These are phyloP conservation scores for Hydrocynus forskahlii DNA, from an alignment of 2,797 vertebrate genomes.

Conservation along the genomic window DNA sequence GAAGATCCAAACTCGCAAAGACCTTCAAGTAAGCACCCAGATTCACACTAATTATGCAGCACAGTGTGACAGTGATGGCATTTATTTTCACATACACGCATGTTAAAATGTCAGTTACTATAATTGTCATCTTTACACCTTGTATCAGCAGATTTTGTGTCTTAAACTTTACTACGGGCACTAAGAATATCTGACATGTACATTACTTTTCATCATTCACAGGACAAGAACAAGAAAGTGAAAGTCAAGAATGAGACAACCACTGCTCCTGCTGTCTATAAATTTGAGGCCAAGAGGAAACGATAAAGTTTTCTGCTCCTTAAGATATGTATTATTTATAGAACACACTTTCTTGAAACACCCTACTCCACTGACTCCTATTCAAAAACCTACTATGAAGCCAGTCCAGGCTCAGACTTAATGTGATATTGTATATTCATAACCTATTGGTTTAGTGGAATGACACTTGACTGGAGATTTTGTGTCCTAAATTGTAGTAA, in stretches of 20 bases:
- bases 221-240: constrained; percentile 92
- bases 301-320: constrained; percentile 69
- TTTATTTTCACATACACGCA: background rate
- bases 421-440: background rate
- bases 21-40: constrained; percentile 86
- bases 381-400: background rate
- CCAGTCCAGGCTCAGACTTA: background rate
- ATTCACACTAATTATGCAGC: background rate
- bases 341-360: constrained; percentile 6
- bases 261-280: constrained; percentile 87
- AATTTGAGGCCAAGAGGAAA: constrained; percentile 89
- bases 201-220: constrained; percentile 37
- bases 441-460: background rate
- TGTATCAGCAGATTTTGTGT: background rate
- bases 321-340: background rate
- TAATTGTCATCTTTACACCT: no score
- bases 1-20: constrained; percentile 95
- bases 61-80: background rate
- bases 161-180: constrained; percentile 4
- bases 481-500: background rate
- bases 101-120: no score
- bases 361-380: no score
- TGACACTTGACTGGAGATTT: background rate
- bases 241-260: constrained; percentile 89
- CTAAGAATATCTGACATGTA: background rate